These are phyloP conservation scores for Drosophila birchii DNA, from an alignment of 2,888 invertebrate species.

Conservation along the genomic window DNA sequence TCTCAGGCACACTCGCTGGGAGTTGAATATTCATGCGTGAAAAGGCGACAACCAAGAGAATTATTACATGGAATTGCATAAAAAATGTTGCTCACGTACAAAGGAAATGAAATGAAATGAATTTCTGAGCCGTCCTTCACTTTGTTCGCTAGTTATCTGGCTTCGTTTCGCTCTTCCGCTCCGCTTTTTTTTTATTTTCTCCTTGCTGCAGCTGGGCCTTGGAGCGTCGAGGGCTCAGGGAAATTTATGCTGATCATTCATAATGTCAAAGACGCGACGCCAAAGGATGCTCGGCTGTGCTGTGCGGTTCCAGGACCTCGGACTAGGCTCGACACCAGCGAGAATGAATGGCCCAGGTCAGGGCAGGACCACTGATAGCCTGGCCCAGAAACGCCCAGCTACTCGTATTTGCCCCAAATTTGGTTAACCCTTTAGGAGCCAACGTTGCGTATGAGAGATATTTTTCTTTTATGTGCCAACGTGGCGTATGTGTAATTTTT, in stretches of 20 bases:
- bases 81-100: conserved; percentile 76
- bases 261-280: conserved; percentile 71
- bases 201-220: conserved; percentile 56
- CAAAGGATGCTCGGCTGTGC: conserved; percentile 33
- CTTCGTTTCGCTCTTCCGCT: conserved; percentile 14
- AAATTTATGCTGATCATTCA: conserved; percentile 81
- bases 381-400: conserved; percentile 32
- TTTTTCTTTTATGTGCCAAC: conserved; percentile 10
- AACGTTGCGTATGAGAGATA: conserved; percentile 33
- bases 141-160: conserved; percentile 69
- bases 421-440: conserved; percentile 18
- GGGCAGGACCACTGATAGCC: conserved; percentile 30
- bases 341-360: conserved; percentile 71
- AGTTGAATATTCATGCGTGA: conserved; percentile 58
- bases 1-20: background rate
- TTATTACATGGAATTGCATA: conserved; percentile 65
- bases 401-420: conserved; percentile 11
- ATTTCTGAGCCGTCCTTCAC: conserved; percentile 73
- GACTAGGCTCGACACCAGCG: conserved; percentile 35
- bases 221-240: conserved; percentile 54
- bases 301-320: conserved; percentile 24
- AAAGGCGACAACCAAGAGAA: conserved; percentile 55
- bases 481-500: conserved; percentile 5
- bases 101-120: conserved; percentile 80
- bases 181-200: background rate